These are phyloP conservation scores for Dysdera silvatica DNA, from an alignment of 1,140 invertebrate species.

Conservation along the genomic window DNA sequence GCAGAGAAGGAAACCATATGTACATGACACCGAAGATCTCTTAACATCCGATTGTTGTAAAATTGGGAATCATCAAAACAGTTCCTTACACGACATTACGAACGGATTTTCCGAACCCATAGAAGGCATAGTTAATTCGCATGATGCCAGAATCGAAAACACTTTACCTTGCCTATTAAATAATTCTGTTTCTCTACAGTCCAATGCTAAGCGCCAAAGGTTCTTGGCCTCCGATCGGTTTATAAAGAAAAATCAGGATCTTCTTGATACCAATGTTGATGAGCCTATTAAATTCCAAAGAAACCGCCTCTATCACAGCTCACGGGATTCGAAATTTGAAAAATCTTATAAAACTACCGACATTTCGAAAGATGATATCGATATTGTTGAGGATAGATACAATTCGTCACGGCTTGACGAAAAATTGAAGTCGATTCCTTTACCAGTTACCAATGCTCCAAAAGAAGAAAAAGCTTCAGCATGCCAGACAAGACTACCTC, in stretches of 20 bases:
- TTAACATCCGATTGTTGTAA: no score
- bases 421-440: background rate
- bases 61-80: background rate
- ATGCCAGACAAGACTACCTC: no score
- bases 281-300: slow-evolving; percentile 2
- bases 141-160: no score
- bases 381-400: background rate
- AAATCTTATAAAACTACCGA: background rate
- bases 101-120: background rate
- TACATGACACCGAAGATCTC: no score
- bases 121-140: background rate
- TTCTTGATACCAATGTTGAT: slow-evolving; percentile 7
- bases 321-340: background rate
- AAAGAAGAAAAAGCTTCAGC: no score
- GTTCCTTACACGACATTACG: background rate
- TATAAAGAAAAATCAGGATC: slow-evolving; percentile 12
- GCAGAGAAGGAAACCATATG: slow-evolving; percentile 1
- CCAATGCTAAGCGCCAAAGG: slow-evolving; percentile 1
- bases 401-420: background rate
- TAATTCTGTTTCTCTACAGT: no score
- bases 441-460: background rate
- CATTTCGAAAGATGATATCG: slow-evolving; percentile 12
- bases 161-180: no score
- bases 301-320: slow-evolving; percentile 6
- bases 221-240: background rate